These are phyloP conservation scores for Aplidium turbinatum DNA, from an alignment of 23 tunicate genomes.

Conservation along the genomic window DNA sequence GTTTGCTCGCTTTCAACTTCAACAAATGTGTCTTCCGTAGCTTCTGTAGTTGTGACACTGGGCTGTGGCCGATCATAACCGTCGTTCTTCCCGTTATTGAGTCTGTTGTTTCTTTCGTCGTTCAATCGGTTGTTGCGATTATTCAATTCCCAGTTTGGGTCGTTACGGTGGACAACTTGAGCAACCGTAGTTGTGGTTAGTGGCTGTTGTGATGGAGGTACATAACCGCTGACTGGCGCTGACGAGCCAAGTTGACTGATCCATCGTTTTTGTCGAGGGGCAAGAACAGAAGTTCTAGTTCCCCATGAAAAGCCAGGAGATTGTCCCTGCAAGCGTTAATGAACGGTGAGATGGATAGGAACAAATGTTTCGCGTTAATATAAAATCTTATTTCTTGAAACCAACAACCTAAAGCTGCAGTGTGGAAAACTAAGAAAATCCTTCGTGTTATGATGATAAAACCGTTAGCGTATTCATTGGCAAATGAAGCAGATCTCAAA, in stretches of 20 bases:
- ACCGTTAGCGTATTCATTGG: no score
- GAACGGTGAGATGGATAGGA: constrained; percentile 1
- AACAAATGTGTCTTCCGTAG: no score
- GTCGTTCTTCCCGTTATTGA: constrained; percentile 29
- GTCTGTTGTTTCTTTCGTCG: constrained; percentile 28
- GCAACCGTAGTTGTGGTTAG: neutral
- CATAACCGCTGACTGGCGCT: neutral
- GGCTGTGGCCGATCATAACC: constrained; percentile 10
- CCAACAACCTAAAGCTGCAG: neutral
- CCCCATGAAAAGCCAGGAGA: constrained; percentile 94
- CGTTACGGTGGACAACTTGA: constrained; percentile 20
- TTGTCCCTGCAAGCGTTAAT: constrained; percentile 74
- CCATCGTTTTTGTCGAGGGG: constrained; percentile 28
- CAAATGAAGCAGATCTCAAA: no score
- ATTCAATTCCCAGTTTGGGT: constrained; percentile 38
- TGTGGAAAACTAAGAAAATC: no score
- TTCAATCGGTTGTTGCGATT: constrained; percentile 43
- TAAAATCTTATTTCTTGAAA: neutral
- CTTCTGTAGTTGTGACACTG: neutral
- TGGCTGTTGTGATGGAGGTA: neutral
- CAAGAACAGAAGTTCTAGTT: neutral
- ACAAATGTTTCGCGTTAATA: neutral
- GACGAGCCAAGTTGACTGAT: constrained; percentile 37
- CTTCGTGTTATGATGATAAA: no score
- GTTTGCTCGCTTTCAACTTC: neutral